Base-by-base conservation (phyloP, 1,140 invertebrate species). In the Atta colombica region DNA sequence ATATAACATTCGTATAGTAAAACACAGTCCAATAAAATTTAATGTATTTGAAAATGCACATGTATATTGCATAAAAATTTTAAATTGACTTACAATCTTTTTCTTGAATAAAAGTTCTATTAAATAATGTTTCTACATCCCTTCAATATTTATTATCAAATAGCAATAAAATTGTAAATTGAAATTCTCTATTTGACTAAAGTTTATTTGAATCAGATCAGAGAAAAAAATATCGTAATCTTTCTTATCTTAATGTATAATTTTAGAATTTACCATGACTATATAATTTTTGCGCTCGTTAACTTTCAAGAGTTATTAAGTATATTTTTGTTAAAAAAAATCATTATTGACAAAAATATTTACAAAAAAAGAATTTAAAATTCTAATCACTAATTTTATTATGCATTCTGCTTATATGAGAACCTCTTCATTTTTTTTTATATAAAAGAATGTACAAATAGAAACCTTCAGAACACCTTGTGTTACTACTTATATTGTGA, bases 401-500 rank as follows among this genome's bases (percentile, higher is more conserved):
- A 81, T 14, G 7, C 10, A 71, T 71, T 28, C 12, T 12, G 45
- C 28, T 71, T 81, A 60, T 28, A 71, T n/a, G 65, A 3, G 21
- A 28, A 45, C 0, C 35, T 51, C 21, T 39, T 58, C 35, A 71
- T 81, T 39, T 69, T 25, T 69, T 69, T 55, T 71, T 81, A 71
- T 55, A 55, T 58, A 58, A 81, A 81, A 25, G 51, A 21, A 69
- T 28, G 8, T 35, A 25, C 39, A 55, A 65, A 71, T 81, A 60
- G 51, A 12, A 10, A 6, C 39, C 25, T 21, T 1, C 21, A 45
- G n/a, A 65, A 14, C 14, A 58, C 1, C 51, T 2, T 14, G 16
- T 21, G 65, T 45, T 25, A 55, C n/a, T 31, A 81, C n/a, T 81
- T n/a, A 53, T 31, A 45, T 78, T 78, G 60, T 71, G 35, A 71